Evolutionary conservation across 2,113 vertebrate species (phyloP), one percentile per base, ranked within the genome.

Genomic region (Carassius gibelio): DNA sequence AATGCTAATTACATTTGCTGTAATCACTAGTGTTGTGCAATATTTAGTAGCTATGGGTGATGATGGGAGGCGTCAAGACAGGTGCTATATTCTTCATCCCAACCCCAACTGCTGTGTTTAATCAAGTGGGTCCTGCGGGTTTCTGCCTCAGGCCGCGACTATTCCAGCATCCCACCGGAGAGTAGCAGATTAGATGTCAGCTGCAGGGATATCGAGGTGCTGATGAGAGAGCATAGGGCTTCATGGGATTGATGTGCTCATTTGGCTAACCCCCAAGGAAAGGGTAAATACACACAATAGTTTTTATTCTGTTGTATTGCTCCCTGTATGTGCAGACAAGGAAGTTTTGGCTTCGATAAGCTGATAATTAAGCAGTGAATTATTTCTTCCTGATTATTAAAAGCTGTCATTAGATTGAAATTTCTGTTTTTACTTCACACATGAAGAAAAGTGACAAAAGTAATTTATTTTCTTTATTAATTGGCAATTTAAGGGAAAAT

Each of bases 101-200:
- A 52, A 64, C 71, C 83, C 77, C 85, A 36, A 85, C 80, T 71
- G 86, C 87, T 87, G 86, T 71, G 87, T 91, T 86, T 90, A 89
- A 91, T 90, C 87, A 89, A 90, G 87, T 83, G 86, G 85, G 84
- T 64, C 82, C 81, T 30, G 82, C 69, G 61, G 85, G 82, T 55
- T 62, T 57, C 4, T 36, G 74, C 86, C 72, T 66, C n/a, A 21
- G 83, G 75, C 17, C 45, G 8, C 17, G 83, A 72, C 85, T 87
- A 50, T 83, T 83, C 75, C 87, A 87, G 87, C 90, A 89, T 92
- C 83, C 75, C 81, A 26, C 48, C 36, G 81, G 90, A 93, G 89
- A 87, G 84, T 89, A 90, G 74, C 82, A 87, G 89, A 90, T 8
- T 71, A 88, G 11, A 87, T 93, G 93, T 94, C 93, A 94, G 91